phyloP scores from a whole-genome alignment of 2,888 invertebrate genomes.

The Lasioglossum marginatum region DNA sequence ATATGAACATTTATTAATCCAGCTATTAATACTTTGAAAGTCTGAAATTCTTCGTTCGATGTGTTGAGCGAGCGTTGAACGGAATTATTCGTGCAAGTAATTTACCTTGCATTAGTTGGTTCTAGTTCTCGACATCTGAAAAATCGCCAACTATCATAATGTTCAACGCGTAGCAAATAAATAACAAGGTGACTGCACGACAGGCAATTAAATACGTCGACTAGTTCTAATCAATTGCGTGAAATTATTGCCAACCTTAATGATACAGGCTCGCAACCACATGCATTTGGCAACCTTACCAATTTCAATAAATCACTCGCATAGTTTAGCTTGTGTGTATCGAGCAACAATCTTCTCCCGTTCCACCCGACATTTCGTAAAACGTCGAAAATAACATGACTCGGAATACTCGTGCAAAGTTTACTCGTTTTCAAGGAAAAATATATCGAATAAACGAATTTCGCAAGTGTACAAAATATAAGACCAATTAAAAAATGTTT shows the following conservation, averaged over 20 bases:
- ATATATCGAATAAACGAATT: too few species aligned
- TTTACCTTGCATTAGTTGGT: slow-evolving; percentile 1
- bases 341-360: too few species aligned
- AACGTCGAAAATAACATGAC: too few species aligned
- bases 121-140: slow-evolving; percentile 22
- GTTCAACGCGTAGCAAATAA: slow-evolving; percentile 27
- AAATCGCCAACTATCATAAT: slow-evolving; percentile 38
- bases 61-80: not conserved
- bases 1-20: slow-evolving; percentile 12
- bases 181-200: slow-evolving; percentile 42
- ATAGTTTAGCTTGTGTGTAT: too few species aligned
- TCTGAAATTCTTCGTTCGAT: slow-evolving; percentile 8
- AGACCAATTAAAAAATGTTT: too few species aligned
- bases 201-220: slow-evolving; percentile 55
- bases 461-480: too few species aligned
- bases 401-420: too few species aligned
- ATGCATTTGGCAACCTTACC: slow-evolving; percentile 52
- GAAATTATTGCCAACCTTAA: slow-evolving; percentile 50
- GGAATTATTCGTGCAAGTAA: slow-evolving; percentile 24
- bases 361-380: too few species aligned
- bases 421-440: too few species aligned
- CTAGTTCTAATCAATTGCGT: slow-evolving; percentile 46
- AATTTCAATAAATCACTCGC: slow-evolving; percentile 32
- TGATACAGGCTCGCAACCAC: slow-evolving; percentile 46
- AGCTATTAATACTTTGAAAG: not conserved